Percentiles rank a stretch among this genome's conserved stretches.
Conservation (phyloP, 2,113 vertebrate species). For the Pleuronectes platessa region DNA sequence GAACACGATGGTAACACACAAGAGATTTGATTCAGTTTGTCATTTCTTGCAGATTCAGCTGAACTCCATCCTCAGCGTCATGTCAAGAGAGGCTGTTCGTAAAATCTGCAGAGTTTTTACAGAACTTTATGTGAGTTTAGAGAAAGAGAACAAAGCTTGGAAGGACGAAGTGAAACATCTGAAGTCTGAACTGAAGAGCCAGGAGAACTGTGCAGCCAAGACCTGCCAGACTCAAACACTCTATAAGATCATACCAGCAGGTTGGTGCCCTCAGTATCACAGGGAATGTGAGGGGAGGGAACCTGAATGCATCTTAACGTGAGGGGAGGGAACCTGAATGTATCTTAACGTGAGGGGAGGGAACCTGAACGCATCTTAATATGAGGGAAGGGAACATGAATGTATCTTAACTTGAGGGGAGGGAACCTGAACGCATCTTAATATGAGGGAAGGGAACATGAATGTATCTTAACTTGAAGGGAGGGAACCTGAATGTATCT, state of each 20-base stretch:
- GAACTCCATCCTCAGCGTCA: not conserved
- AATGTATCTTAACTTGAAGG: too few relatives aligned
- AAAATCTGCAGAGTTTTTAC: constrained; percentile 61
- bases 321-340: not conserved
- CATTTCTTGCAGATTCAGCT: constrained; percentile 39
- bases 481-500: too few relatives aligned
- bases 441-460: too few relatives aligned
- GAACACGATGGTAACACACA: not conserved
- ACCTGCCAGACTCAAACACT: not conserved
- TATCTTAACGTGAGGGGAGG: not conserved
- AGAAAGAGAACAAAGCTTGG: constrained; percentile 34
- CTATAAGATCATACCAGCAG: constrained; percentile 18
- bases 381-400: too few relatives aligned
- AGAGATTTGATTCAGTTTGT: not conserved
- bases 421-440: too few relatives aligned
- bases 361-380: too few relatives aligned
- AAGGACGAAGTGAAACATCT: constrained; percentile 24
- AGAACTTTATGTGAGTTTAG: constrained; percentile 27
- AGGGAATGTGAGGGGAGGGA: not conserved
- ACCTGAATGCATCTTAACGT: not conserved
- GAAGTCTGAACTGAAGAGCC: constrained; percentile 1
- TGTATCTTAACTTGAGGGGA: too few relatives aligned
- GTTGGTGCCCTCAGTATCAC: constrained; percentile 1
- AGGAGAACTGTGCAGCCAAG: not conserved
- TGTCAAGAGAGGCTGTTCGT: constrained; percentile 35